Conservation (phyloP, 1,140 invertebrate genomes). For the Eciton burchellii region DNA sequence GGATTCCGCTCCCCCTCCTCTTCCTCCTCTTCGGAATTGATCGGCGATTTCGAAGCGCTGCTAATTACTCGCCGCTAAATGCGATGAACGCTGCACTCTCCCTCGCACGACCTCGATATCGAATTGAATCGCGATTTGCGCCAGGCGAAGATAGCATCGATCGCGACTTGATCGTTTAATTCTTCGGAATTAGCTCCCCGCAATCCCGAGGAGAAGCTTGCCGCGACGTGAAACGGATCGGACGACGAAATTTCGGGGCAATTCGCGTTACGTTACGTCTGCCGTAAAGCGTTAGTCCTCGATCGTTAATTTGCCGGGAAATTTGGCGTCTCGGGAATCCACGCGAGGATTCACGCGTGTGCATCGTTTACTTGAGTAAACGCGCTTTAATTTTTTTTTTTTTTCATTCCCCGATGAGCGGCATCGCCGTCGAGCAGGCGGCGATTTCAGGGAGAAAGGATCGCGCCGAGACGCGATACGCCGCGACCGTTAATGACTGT, state of each 20-base stretch:
- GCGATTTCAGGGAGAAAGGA: not conserved
- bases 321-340: no score
- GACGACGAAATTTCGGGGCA: not conserved
- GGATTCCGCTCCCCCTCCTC: no score
- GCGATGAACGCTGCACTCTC: not conserved
- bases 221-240: not conserved
- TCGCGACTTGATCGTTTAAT: not conserved
- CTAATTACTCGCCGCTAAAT: not conserved
- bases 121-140: not conserved
- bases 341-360: no score
- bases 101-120: not conserved
- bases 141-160: not conserved
- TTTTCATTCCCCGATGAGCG: no score
- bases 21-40: slow-evolving; percentile 22
- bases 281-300: not conserved
- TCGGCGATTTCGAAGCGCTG: not conserved
- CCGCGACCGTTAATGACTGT: slow-evolving; percentile 5
- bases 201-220: not conserved
- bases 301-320: slow-evolving; percentile 1
- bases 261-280: slow-evolving; percentile 29
- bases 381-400: no score
- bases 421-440: no score
- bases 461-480: not conserved
- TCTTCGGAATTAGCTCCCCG: not conserved
- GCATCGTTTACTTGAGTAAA: no score